phyloP scores from a whole-genome alignment of 2,797 vertebrate genomes.

The Scomberomorus guttatus region DNA sequence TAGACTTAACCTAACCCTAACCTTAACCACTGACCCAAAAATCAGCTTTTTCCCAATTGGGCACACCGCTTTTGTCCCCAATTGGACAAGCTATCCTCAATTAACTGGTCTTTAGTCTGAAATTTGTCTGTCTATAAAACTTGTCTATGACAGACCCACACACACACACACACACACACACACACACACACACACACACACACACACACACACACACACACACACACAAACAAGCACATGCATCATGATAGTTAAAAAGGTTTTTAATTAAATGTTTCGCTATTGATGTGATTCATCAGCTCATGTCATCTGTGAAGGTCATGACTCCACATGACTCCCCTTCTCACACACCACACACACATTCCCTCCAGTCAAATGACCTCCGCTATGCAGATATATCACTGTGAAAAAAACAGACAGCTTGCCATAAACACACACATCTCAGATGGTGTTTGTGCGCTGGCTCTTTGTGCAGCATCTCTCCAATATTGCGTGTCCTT shows the following conservation, averaged over 20 bases:
- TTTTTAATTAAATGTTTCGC: conserved; percentile 15
- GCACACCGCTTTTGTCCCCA: too few relatives aligned
- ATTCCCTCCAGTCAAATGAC: conserved; percentile 14
- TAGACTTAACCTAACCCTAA: too few relatives aligned
- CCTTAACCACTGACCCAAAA: too few relatives aligned
- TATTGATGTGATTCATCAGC: conserved; percentile 25
- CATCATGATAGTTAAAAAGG: conserved; percentile 8
- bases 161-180: too few relatives aligned
- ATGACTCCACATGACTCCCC: not conserved
- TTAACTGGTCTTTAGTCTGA: too few relatives aligned
- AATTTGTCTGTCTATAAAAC: too few relatives aligned
- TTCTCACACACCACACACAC: not conserved
- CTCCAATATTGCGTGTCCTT: conserved; percentile 19
- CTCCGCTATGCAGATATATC: conserved; percentile 22
- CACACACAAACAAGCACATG: conserved; percentile 1
- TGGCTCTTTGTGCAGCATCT: conserved; percentile 37
- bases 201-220: too few relatives aligned
- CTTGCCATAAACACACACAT: conserved; percentile 43
- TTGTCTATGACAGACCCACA: too few relatives aligned
- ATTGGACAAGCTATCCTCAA: too few relatives aligned
- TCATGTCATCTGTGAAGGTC: conserved; percentile 30
- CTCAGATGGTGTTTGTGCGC: conserved; percentile 33
- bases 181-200: too few relatives aligned
- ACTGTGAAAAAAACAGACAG: conserved; percentile 43
- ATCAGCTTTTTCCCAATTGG: too few relatives aligned